Evolutionary conservation across 2,888 invertebrate species (phyloP), one percentile per base, ranked within the genome.

Genomic region (Micoletzkya japonica): DNA sequence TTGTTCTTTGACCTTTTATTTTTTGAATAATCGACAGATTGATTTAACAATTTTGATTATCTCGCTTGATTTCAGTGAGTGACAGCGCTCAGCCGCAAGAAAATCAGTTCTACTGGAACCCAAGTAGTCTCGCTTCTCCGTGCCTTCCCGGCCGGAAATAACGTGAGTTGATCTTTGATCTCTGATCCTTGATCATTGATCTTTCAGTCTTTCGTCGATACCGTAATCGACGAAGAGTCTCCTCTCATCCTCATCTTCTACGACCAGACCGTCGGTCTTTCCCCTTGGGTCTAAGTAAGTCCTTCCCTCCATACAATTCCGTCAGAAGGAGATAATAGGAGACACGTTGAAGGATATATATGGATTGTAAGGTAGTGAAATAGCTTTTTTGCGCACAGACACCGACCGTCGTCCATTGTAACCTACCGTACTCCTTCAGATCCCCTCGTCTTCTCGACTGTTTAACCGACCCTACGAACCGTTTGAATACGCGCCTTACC

Each of bases 61-160:
- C 61, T 30, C 39, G 39, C 3, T 24, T 10, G 24, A 30, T 52
- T 64, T 1, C 64, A 64, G 64, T 52, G 10, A 26, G 49, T 63
- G 63, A 63, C 63, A 63, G 59, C n/a, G 36, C 60, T 63, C 34
- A 30, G 63, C 17, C 50, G 54, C 34, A 20, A 28, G 67, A 67
- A 67, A 67, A 67, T 67, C 67, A 67, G n/a, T 57, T 67, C 57
- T 44, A 67, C 67, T 67, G 67, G 67, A 67, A 67, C 67, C 10
- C 36, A 36, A 50, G 52, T 64, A 64, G 64, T 39, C 52, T 64
- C 44, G 10, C 10, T 20, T 44, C 44, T 10, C 44, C 10, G 64
- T 52, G 54, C 64, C 64, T 32, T 24, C n/a, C 50, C 39, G 64
- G 64, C 64, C 64, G 64, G 7, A 10, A 39, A 10, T 39, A 17